Base-by-base conservation (phyloP, 2,113 vertebrate genomes). In the Proteles cristata region DNA sequence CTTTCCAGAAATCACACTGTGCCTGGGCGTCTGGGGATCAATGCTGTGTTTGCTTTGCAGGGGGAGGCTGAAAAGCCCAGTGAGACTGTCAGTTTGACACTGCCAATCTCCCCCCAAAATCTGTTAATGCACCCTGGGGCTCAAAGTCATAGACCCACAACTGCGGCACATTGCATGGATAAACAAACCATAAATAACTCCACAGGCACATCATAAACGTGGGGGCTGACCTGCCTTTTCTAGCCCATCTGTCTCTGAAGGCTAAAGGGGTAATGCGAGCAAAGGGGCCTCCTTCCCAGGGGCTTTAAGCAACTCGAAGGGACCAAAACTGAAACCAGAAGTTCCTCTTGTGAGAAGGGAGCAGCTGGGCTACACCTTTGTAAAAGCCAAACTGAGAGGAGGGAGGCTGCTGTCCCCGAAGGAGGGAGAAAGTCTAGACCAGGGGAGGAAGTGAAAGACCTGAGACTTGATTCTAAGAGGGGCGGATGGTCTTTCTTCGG, bases 111-210 rank as follows among this genome's bases (percentile, higher is more conserved):
- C n/a, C 45, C 74, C 81, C 35, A 65, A 65, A 84, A 96, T 92
- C 90, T 94, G 92, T 87, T 90, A 96, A 87, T 61, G 94, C 39
- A 35, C 74, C 83, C 87, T 92, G 84, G 90, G 87, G 92, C 87
- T 77, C 65, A 81, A 95, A 90, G 96, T 93, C 97, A 95, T 66
- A 96, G 93, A 83, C 80, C 80, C 87, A 93, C 80, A 97, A 93
- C 80, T 83, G 86, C 69, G 97, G 50, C 35, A n/a, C 45, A 71
- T 6, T 66, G 58, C 90, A 21, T 71, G 58, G 74, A 77, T 95
- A 96, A 97, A 93, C 96, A 97, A 96, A 80, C 48, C 65, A 28
- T 98, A 96, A 97, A 96, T 93, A 96, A 95, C 84, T 85, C 92
- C n/a, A 39, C 4, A 43, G 71, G 33, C 94, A 97, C 65, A 1